Evolutionary conservation across 2,888 invertebrate species (phyloP), one percentile per base, ranked within the genome.

Genomic region (Caenorhabditis doughertyi): DNA sequence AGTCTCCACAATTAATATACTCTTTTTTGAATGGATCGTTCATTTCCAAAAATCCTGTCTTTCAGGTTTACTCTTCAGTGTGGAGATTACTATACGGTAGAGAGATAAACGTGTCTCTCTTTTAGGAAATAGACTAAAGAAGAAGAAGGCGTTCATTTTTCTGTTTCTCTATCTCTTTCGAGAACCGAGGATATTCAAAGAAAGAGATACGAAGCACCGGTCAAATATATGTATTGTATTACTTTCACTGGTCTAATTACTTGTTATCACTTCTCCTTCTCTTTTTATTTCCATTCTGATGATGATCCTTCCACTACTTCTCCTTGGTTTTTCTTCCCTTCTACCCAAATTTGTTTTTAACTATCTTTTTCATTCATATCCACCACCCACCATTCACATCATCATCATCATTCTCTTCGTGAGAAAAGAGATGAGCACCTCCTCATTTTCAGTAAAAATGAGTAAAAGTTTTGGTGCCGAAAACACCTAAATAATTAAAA

Each of bases 401-500:
- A 25, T 60, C 60, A 21, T 32, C 18, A 4, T 35, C 58, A 1
- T 32, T 7, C 2, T 35, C 8, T 27, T 21, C 55, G 55, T 56
- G 56, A 56, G 55, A 55, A 55, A 13, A 32, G 5, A 29, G 49
- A 65, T 64, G 21, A 39, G 29, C 77, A 23, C 62, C 55, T 47
- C 18, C 56, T 62, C 65, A 47, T 76, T 67, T 76, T 76, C n/a
- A n/a, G n/a, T n/a, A n/a, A n/a, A n/a, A n/a, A n/a, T n/a, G n/a
- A n/a, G n/a, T n/a, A n/a, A n/a, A n/a, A n/a, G n/a, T n/a, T n/a
- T n/a, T n/a, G n/a, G n/a, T 29, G 44, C 60, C 80, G 67, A 80
- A 80, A 80, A 80, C 80, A 80, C 80, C 80, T 80, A 80, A 80
- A 80, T 80, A 71, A 80, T 80, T 80, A 80, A 80, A 67, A 60